A percentile compares a stretch with the other conserved stretches of the same genome.
These are phyloP conservation scores for Pseudomyrmex flavicornis DNA, from an alignment of 1,140 invertebrate genomes.

Conservation along the genomic window DNA sequence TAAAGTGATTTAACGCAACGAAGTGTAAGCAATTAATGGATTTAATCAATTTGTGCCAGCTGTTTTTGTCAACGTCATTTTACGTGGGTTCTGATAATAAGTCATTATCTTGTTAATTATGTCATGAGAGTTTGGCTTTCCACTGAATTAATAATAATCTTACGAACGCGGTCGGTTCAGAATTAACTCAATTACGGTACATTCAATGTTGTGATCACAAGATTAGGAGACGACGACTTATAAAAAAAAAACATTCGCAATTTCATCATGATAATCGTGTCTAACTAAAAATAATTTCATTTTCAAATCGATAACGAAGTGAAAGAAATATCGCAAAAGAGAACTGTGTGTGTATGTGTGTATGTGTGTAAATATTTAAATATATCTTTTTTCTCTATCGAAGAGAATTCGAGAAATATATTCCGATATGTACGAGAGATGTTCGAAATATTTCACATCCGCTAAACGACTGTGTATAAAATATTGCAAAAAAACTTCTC, in stretches of 20 bases:
- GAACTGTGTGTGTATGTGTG: neutral
- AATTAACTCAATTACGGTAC: conserved; percentile 49
- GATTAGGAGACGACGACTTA: conserved; percentile 18
- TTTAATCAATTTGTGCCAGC: neutral
- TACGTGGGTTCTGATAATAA: conserved; percentile 3
- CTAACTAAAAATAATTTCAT: neutral
- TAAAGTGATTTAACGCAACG: neutral
- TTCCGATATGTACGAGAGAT: neutral
- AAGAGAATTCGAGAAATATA: conserved; percentile 2
- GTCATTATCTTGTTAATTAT: conserved; percentile 23
- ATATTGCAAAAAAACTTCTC: conserved; percentile 3
- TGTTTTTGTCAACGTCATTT: conserved; percentile 14
- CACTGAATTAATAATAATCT: conserved; percentile 33
- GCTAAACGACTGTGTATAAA: neutral
- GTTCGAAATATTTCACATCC: conserved; percentile 8
- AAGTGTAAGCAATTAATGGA: conserved; percentile 3
- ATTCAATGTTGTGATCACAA: conserved; percentile 21
- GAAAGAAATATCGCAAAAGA: neutral
- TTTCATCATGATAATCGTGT: conserved; percentile 7
- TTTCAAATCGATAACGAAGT: neutral
- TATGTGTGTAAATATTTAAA: neutral
- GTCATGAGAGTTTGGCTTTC: neutral
- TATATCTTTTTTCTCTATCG: neutral
- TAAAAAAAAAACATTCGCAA: conserved; percentile 5
- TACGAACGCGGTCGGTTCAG: neutral